Percentiles rank a stretch among this genome's conserved stretches.
Evolutionary conservation across 2,113 vertebrate genomes (phyloP).

Genomic region (Mormoops blainvillei): DNA sequence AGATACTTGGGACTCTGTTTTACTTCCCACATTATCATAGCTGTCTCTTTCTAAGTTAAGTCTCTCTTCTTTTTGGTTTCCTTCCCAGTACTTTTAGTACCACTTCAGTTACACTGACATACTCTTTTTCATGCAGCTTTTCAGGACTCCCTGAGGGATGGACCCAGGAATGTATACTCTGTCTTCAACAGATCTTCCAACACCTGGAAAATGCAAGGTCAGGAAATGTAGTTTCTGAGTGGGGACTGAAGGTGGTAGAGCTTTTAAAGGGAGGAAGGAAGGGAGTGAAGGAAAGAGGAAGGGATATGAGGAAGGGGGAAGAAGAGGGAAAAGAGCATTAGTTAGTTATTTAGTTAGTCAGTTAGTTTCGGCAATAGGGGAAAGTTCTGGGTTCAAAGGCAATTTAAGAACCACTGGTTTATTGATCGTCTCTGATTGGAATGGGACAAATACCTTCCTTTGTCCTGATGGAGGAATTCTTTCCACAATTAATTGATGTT

Average conservation of each 20-base stretch:
- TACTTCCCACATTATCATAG: background rate
- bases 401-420: background rate
- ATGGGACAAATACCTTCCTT: background rate
- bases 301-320: background rate
- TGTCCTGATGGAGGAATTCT: background rate
- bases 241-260: background rate
- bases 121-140: conserved; percentile 41
- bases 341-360: background rate
- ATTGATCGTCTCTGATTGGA: conserved; percentile 16
- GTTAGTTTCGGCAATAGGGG: background rate
- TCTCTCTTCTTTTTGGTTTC: background rate
- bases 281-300: background rate
- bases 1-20: background rate
- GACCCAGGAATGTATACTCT: conserved; percentile 39
- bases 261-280: background rate
- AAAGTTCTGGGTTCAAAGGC: background rate
- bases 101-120: conserved; percentile 7
- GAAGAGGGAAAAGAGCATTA: background rate
- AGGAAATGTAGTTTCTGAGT: background rate
- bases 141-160: conserved; percentile 37
- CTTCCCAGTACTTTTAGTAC: background rate
- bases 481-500: background rate
- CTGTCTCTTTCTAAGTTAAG: background rate
- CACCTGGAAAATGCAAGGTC: conserved; percentile 61
- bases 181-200: conserved; percentile 52